Conservation (phyloP, 2,113 vertebrate species). For the Indri indri region DNA sequence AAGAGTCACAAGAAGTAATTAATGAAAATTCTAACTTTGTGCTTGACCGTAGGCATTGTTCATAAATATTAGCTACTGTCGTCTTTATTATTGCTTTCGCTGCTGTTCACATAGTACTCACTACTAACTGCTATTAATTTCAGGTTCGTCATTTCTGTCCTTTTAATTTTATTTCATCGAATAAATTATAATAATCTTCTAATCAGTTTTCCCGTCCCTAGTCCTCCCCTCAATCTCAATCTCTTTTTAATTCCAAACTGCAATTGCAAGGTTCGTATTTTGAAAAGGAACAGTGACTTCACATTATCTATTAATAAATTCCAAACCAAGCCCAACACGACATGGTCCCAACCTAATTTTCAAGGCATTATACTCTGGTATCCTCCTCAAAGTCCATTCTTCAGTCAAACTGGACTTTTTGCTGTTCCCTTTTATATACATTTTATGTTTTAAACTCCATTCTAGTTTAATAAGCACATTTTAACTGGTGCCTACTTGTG, state of each 20-base stretch:
- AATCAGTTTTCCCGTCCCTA: neutral
- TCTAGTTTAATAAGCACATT: neutral
- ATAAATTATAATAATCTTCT: neutral
- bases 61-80: neutral
- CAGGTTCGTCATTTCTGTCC: neutral
- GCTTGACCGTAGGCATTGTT: neutral
- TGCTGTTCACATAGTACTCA: neutral
- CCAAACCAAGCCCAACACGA: neutral
- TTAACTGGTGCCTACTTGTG: neutral
- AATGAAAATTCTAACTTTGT: neutral
- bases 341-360: slow-evolving; percentile 10
- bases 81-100: neutral
- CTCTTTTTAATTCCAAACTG: neutral
- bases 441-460: neutral
- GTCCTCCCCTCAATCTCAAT: neutral
- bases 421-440: neutral
- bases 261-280: neutral
- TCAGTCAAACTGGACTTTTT: neutral
- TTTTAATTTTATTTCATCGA: neutral
- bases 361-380: neutral
- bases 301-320: slow-evolving; percentile 40
- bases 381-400: neutral
- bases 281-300: slow-evolving; percentile 11
- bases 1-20: neutral
- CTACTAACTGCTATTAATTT: neutral